Base-by-base conservation (phyloP, 2,888 invertebrate species). In the Drosophila merina region DNA sequence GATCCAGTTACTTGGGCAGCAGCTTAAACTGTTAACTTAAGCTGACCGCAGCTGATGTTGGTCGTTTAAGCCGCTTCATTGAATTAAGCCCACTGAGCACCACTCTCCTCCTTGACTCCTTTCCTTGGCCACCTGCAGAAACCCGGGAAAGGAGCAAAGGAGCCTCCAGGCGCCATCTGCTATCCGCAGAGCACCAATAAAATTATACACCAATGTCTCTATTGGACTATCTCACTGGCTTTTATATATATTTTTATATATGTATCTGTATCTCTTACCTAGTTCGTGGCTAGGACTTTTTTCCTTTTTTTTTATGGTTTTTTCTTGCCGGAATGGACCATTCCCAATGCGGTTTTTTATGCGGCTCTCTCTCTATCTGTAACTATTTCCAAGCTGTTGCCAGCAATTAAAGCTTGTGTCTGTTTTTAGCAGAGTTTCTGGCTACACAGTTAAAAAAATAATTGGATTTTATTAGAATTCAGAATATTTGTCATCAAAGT, bases 341-440 rank as follows among this genome's bases (percentile, higher is more conserved):
- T 49, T 69, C 69, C 72, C 72, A 48, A 44, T 71, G 86, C 74
- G 64, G 74, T 51, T 76, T 64, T 81, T 58, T 73, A 70, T 55
- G 44, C 38, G 36, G 63, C 58, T 12, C 40, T 12, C 33, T 14
- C 38, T 59, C 47, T 72, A 72, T 62, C 58, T 68, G 56, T 55
- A 70, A 71, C 77, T 79, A 80, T 80, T 84, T 66, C 64, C 81
- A 86, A 86, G 87, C 86, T 85, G 86, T 85, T 80, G 72, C 85
- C 56, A 69, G 81, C 87, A 81, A 81, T 81, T 81, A 81, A 86
- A 86, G 78, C 80, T 75, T 74, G 87, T 72, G 87, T 86, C 74
- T 77, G 73, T 74, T 70, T 40, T 68, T 57, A 38, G 44, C 30
- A 10, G 31, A n/a, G 66, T 25, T 25, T 12, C 55, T n/a, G 10